These are phyloP conservation scores for Alviniconcha marisindica DNA, from an alignment of 1,140 invertebrate species.

Conservation along the genomic window DNA sequence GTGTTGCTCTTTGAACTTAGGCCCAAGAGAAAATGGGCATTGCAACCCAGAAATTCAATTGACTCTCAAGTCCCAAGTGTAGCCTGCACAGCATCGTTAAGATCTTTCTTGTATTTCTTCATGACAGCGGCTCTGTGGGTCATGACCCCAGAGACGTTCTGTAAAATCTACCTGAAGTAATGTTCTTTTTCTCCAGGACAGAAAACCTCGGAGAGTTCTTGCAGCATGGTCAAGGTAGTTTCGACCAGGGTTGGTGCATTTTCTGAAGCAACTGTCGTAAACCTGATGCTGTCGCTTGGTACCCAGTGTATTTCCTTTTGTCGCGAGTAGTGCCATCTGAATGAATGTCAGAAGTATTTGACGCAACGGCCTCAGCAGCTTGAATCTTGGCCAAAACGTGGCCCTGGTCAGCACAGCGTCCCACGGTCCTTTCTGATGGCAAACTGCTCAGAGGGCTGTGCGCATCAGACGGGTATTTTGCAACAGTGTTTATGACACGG, in stretches of 20 bases:
- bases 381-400: not conserved
- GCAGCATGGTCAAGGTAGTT: not conserved
- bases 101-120: not conserved
- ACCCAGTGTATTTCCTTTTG: not conserved
- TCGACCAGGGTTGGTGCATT: not conserved
- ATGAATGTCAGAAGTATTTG: not conserved
- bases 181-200: not conserved
- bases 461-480: not conserved
- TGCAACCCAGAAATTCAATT: not conserved
- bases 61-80: not conserved
- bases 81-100: not conserved
- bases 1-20: not conserved
- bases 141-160: not conserved
- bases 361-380: not conserved
- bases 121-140: constrained; percentile 14
- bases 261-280: not conserved
- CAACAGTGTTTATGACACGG: not conserved
- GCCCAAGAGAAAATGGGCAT: constrained; percentile 20
- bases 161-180: not conserved
- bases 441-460: not conserved
- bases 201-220: not conserved
- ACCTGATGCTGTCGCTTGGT: not conserved
- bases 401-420: not conserved
- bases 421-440: not conserved
- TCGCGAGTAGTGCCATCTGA: not conserved